Evolutionary conservation across 1,140 invertebrate genomes (phyloP), one percentile per base, ranked within the genome.

Genomic region (Drosophila kanapiae): DNA sequence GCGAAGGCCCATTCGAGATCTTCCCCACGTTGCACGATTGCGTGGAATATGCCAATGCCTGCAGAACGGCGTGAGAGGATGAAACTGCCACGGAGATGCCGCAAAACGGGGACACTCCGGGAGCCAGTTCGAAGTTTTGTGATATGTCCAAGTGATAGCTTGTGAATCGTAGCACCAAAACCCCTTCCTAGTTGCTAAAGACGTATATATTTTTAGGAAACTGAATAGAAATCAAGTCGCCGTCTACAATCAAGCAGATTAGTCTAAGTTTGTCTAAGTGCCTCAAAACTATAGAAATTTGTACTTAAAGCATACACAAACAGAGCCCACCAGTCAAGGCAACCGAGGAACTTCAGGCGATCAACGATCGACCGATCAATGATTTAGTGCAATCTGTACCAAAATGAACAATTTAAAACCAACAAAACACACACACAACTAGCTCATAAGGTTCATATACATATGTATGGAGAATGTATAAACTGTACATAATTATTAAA

Each of bases 11-110:
- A 6, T 93, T 93, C 43, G 90, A 91, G 63, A 87, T 92, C 47
- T 93, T 92, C 63, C 84, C 92, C 31, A 91, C 92, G 6, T 54
- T 93, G 18, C 91, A 93, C 60, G 92, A 93, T 59, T 91, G 92
- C 49, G 92, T 93, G 35, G 80, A 92, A 43, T 93, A 92, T 80
- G 82, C 84, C 33, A 90, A 80, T 84, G 87, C 91, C 42, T 87
- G 74, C 69, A 82, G 85, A 16, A 80, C 80, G 45, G 82, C 84
- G 75, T 92, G 80, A 92, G 69, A 80, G 48, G 31, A 35, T 42
- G 31, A 35, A 14, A 0, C n/a, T 13, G 63, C 57, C 29, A 31
- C 40, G 4, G 37, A 31, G 10, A n/a, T n/a, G 10, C 13, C 29
- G 3, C 9, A 1, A 1, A 54, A n/a, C 6, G 35, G 33, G 38